Base-by-base conservation (phyloP, 2,888 invertebrate genomes). In the Lithodes maja region DNA sequence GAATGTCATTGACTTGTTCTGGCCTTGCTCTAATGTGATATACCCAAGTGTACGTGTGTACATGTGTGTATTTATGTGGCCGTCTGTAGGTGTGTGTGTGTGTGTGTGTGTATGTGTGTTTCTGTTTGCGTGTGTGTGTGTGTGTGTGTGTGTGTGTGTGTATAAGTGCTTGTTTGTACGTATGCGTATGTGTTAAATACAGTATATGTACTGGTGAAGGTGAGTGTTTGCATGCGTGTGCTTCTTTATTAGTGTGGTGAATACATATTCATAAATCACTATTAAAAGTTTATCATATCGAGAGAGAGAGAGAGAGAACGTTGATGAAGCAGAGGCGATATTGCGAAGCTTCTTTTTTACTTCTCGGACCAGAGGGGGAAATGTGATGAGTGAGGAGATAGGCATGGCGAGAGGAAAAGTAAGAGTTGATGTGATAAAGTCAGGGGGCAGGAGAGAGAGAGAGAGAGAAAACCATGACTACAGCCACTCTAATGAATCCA, bases 261-360 rank as follows among this genome's bases (percentile, higher is more conserved):
- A 33, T 33, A 0, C 33, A 33, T 33, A 33, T 0, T 33, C 33
- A 33, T 33, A 33, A 0, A 33, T 33, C 33, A 33, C 33, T 33
- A 33, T 33, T 33, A 33, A 33, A 33, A 33, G 33, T 33, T 33
- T 33, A 33, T 33, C 33, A 33, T 33, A 33, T 33, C 33, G 61
- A 7, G 61, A 61, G 61, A 61, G 61, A 61, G 61, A 61, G 61
- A 7, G 61, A 7, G 61, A 61, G 52, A 75, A 77, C 53, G 75
- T 75, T 84, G 84, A 84, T 84, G 84, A 84, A 84, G 84, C 84
- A 75, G 84, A 75, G 54, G 54, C 77, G 84, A 84, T 74, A 84
- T 61, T 61, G 61, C 61, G 7, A 61, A 61, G 61, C 12, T 61
- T 61, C 12, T 61, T 74, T 83, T 83, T 83, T 54, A 83, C 54